Base-by-base conservation (phyloP, 2,888 invertebrate genomes). In the Metacarcinus magister region DNA sequence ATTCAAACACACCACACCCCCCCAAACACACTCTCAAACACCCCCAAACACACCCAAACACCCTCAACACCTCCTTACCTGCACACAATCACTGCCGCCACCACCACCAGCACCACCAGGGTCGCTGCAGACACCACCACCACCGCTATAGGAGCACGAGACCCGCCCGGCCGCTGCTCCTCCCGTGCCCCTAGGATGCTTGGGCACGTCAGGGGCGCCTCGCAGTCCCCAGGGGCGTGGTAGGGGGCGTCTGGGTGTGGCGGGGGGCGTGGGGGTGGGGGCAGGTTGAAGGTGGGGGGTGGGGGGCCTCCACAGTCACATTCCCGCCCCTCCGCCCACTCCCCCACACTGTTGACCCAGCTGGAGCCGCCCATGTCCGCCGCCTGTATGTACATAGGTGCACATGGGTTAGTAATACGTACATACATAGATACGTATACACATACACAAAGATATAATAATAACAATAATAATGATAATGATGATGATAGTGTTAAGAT, bases 121-220 rank as follows among this genome's bases (percentile, higher is more conserved):
- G 96, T 96, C 8, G 96, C 94, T n/a, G 96, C 96, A 2, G 96
- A 96, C 23, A 96, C 96, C 43, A 96, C 92, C 92, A 96, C 96
- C 16, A 94, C 96, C 23, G 96, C 94, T 32, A 96, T 28, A 32
- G 94, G 94, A 13, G 96, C 96, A 43, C 92, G 91, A 2, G 94
- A 23, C 23, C 82, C 75, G 13, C 48, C 44, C 28, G 95, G 93
- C 67, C 96, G 48, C 7, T 94, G 94, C 92, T 96, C 95, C 54
- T 95, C 96, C 8, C 94, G 96, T 19, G 96, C 96, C 54, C 96
- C 96, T 54, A 96, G 94, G 46, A 96, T 92, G 54, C 93, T 89
- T 13, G 96, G 96, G 87, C 96, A 96, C 39, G 96, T 95, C 92
- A 95, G 92, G 48, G 93, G 93, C n/a, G 95, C 39, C 46, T 94